Base-by-base conservation (phyloP, 2,113 vertebrate species). In the Callipepla squamata region DNA sequence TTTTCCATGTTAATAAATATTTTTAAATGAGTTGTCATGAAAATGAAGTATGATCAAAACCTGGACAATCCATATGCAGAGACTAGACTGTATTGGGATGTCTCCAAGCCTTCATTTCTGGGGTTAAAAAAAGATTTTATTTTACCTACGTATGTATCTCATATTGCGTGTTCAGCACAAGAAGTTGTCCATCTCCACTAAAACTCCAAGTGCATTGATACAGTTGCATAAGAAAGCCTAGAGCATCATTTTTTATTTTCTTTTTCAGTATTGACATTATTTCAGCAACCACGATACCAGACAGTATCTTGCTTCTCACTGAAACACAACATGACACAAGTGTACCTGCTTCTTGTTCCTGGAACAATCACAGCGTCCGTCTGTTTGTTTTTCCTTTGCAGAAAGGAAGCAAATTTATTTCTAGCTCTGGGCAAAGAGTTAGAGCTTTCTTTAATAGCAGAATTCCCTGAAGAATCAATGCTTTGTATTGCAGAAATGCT, bases 271-370 rank as follows among this genome's bases (percentile, higher is more conserved):
- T 57, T 79, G 14, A 44, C 40, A 30, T 58, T 82, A 82, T 73
- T 90, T 48, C 61, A 74, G 16, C 47, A 94, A 48, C 5, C 4
- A 48, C 7, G 22, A 83, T 7, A 67, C 10, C 5, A 21, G 69
- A 53, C 1, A 65, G 2, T 58, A 26, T 85, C 58, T 75, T 80
- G 26, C 13, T 89, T 47, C 22, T 74, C 57, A 67, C 2, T n/a
- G 63, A 67, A 89, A 83, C 1, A 57, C 0, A 0, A 57, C 0
- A 0, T 30, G n/a, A 67, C 3, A 6, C 11, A 51, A 72, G 20
- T 63, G 11, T 97, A 99, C 99, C 99, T 99, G 98, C 99, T 99
- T 97, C 93, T 96, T 32, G 98, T 98, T 80, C 96, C 98, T 48
- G 97, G 97, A 78, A 97, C 97, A 25, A 97, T 81, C 48, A 98